phyloP scores from a whole-genome alignment of 2,888 invertebrate species.

The Digitonthophagus gazella region DNA sequence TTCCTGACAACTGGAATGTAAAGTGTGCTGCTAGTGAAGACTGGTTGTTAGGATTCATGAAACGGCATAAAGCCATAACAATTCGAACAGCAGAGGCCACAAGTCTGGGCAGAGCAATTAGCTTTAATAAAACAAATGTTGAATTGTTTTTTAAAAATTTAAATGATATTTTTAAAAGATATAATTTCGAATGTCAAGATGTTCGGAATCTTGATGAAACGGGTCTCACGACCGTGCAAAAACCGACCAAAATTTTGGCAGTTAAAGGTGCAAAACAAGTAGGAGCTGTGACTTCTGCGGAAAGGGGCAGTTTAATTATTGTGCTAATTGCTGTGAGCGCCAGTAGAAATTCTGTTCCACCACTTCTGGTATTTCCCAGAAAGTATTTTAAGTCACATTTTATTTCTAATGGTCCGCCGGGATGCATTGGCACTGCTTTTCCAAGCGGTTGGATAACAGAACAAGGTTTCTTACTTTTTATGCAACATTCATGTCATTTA shows the following conservation, averaged over 20 bases:
- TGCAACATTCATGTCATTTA: slow-evolving; percentile 29
- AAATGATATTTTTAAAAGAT: not conserved
- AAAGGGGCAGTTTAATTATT: slow-evolving; percentile 38
- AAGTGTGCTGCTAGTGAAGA: not conserved
- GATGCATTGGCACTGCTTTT: no score
- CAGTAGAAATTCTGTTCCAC: slow-evolving; percentile 26
- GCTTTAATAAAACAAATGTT: not conserved
- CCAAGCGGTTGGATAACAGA: no score
- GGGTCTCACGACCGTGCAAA: slow-evolving; percentile 32
- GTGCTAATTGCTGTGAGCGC: slow-evolving; percentile 34
- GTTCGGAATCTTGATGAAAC: not conserved
- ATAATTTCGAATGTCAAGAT: not conserved
- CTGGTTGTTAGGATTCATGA: slow-evolving; percentile 5
- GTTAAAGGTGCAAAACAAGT: slow-evolving; percentile 40
- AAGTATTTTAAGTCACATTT: no score
- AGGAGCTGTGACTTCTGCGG: slow-evolving; percentile 36
- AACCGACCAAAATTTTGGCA: slow-evolving; percentile 40
- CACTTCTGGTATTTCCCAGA: slow-evolving; percentile 27
- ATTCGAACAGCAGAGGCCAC: slow-evolving; percentile 1
- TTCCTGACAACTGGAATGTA: no score
- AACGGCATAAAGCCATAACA: not conserved
- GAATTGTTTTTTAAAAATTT: not conserved
- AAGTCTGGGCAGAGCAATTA: not conserved
- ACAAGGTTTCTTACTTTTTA: no score
- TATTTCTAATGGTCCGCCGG: no score